These are phyloP conservation scores for Artemisiospiza belli DNA, from an alignment of 2,113 vertebrate species.

Conservation along the genomic window DNA sequence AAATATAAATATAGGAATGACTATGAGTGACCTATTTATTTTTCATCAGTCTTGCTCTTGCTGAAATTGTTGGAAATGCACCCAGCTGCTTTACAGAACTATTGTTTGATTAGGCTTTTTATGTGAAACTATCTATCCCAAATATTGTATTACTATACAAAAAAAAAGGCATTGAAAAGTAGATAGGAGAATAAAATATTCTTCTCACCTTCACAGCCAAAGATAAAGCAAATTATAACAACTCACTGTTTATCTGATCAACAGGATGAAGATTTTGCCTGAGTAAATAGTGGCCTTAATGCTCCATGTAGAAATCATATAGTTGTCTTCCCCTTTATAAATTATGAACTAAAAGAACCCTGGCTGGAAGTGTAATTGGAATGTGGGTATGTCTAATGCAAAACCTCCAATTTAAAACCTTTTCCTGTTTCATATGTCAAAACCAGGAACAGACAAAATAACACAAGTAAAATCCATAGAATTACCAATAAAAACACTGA, in stretches of 20 bases:
- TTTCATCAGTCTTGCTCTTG: not conserved
- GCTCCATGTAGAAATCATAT: not conserved
- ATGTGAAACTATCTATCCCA: not conserved
- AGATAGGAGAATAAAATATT: not conserved
- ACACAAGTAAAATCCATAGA: not conserved
- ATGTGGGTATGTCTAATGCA: not conserved
- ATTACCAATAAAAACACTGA: not conserved
- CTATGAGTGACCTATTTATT: not conserved
- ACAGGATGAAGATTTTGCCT: not conserved
- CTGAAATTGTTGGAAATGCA: constrained; percentile 5
- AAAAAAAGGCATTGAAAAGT: not conserved
- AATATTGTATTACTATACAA: not conserved
- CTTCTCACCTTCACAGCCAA: not conserved
- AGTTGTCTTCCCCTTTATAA: not conserved
- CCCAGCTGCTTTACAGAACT: not conserved
- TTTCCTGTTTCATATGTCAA: not conserved
- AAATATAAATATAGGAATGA: not conserved
- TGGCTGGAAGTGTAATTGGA: not conserved
- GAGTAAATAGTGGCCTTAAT: not conserved
- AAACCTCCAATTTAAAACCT: constrained; percentile 29
- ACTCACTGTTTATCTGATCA: not conserved
- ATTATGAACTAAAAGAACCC: not conserved
- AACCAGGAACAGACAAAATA: not conserved
- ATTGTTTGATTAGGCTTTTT: not conserved
- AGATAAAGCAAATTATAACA: not conserved